These are phyloP conservation scores for Rhincodon typus DNA, from an alignment of 2,797 vertebrate genomes.

Conservation along the genomic window DNA sequence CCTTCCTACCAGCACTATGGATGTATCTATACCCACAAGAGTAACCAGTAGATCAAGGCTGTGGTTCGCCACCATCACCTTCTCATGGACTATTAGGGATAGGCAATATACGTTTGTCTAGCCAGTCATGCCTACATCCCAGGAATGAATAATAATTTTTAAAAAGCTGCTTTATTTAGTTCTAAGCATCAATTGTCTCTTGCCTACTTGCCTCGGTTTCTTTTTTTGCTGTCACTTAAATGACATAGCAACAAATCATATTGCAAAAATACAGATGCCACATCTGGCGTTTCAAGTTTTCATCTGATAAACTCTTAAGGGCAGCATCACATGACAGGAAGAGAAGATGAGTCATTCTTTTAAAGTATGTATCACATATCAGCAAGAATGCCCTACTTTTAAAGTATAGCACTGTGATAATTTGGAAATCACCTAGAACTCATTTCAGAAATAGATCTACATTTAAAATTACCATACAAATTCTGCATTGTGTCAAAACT, in stretches of 20 bases:
- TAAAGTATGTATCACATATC: background rate
- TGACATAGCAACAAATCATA: background rate
- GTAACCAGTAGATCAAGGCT: no score
- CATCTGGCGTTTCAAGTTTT: background rate
- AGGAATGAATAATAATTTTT: no score
- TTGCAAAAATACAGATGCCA: background rate
- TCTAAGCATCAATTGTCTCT: background rate
- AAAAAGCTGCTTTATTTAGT: background rate
- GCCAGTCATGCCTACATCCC: no score
- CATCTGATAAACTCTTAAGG: background rate
- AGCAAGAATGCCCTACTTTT: background rate
- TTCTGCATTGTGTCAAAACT: background rate
- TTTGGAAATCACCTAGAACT: background rate
- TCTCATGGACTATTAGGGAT: no score
- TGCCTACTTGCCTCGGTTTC: background rate
- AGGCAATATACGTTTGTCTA: no score
- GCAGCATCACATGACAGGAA: background rate
- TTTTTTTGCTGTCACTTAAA: background rate
- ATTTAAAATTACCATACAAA: background rate
- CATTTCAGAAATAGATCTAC: background rate
- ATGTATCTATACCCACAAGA: no score
- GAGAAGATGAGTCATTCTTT: background rate
- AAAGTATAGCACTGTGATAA: background rate
- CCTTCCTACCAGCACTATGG: no score
- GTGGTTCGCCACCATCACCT: no score